Percentiles rank a stretch among this genome's conserved stretches.
Evolutionary conservation across 2,797 vertebrate genomes (phyloP).

Genomic region (Lithobates pipiens): DNA sequence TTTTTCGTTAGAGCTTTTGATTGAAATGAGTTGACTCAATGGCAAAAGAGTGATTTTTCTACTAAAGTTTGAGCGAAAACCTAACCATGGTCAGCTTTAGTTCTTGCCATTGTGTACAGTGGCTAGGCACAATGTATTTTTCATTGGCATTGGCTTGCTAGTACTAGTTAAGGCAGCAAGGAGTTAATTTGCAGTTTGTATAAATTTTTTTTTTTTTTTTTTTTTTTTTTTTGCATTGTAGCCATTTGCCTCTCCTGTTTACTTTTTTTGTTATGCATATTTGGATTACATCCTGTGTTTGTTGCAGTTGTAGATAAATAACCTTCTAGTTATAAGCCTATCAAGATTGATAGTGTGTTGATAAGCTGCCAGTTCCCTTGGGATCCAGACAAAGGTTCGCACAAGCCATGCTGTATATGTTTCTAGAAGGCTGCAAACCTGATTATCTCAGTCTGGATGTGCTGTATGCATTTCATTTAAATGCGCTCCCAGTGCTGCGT

Average conservation of each 20-base stretch:
- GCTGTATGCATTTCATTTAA: neutral
- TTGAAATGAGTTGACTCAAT: too few relatives aligned
- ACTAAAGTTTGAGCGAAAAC: too few relatives aligned
- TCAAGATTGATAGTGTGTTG: conserved; percentile 33
- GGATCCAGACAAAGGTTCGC: conserved; percentile 20
- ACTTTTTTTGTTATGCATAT: neutral
- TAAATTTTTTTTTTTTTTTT: neutral
- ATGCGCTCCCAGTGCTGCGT: neutral
- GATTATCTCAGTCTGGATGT: neutral
- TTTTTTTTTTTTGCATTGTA: neutral
- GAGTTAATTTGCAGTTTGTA: neutral
- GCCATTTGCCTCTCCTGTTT: neutral
- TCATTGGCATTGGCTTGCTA: neutral
- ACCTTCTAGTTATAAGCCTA: neutral
- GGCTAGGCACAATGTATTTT: neutral
- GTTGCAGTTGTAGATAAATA: neutral
- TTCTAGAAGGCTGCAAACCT: neutral
- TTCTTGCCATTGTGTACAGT: neutral
- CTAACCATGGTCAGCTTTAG: too few relatives aligned
- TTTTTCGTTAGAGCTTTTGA: too few relatives aligned
- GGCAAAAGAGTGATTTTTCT: too few relatives aligned
- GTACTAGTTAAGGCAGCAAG: neutral
- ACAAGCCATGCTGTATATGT: neutral
- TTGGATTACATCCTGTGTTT: neutral
- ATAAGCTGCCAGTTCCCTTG: conserved; percentile 8